phyloP scores from a whole-genome alignment of 2,113 vertebrate species.

The Cyanoramphus novaezelandiae region DNA sequence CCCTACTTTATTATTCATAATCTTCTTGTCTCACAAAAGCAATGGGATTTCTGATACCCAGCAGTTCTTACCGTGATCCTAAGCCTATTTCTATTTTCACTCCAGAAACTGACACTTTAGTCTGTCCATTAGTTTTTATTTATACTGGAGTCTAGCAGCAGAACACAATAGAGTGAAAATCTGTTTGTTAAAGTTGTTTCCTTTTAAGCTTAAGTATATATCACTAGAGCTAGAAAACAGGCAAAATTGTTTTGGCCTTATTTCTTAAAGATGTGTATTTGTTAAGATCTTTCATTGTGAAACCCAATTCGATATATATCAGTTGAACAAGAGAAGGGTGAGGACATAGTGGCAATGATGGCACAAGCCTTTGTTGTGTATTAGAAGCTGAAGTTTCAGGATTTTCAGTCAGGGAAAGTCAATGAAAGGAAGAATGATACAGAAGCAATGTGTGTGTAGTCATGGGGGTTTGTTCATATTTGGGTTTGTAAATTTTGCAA shows the following conservation, averaged over 20 bases:
- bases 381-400: not conserved
- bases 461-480: not conserved
- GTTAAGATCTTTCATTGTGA: not conserved
- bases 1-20: not conserved
- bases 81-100: not conserved
- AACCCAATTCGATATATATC: not conserved
- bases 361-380: not conserved
- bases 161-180: not conserved
- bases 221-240: not conserved
- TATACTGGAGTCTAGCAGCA: not conserved
- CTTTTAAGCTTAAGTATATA: not conserved
- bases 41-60: not conserved
- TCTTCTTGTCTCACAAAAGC: not conserved
- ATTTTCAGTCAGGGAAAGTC: not conserved
- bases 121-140: not conserved
- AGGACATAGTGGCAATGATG: not conserved
- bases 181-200: not conserved
- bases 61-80: not conserved
- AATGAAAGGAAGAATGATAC: not conserved
- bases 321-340: not conserved
- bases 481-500: not conserved
- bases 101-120: not conserved
- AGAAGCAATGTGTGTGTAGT: not conserved
- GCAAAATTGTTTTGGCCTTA: not conserved
- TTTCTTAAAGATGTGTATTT: not conserved